Percentiles rank a stretch among this genome's conserved stretches.
phyloP scores from a whole-genome alignment of 2,888 invertebrate genomes.

The Mantis religiosa region DNA sequence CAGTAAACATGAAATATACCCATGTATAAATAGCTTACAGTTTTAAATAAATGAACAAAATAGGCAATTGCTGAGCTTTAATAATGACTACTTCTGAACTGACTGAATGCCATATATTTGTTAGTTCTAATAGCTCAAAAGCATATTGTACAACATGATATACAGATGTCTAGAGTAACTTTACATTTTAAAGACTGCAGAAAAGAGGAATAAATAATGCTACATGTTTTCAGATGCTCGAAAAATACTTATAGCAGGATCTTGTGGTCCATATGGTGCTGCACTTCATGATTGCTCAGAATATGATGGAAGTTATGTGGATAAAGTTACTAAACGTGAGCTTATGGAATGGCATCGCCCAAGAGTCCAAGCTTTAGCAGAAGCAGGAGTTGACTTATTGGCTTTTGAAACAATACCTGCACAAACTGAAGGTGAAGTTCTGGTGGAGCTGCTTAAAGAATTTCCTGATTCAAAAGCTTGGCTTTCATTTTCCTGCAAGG shows the following conservation, averaged over 20 bases:
- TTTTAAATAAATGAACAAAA: too few relatives aligned
- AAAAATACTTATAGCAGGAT: slow-evolving; percentile 71
- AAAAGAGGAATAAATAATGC: not conserved
- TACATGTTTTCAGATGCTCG: not conserved
- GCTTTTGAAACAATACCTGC: slow-evolving; percentile 93
- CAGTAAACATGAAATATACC: too few relatives aligned
- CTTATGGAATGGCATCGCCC: slow-evolving; percentile 83
- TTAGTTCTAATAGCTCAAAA: too few relatives aligned
- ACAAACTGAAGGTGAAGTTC: slow-evolving; percentile 73
- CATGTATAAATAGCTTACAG: too few relatives aligned
- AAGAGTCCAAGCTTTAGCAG: slow-evolving; percentile 71
- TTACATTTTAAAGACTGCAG: not conserved
- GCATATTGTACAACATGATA: too few relatives aligned
- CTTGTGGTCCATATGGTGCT: slow-evolving; percentile 91
- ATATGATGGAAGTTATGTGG: slow-evolving; percentile 81
- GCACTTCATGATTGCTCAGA: slow-evolving; percentile 87
- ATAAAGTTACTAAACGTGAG: slow-evolving; percentile 54
- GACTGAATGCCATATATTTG: too few relatives aligned
- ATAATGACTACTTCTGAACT: too few relatives aligned
- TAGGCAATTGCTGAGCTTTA: too few relatives aligned
- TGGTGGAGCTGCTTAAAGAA: slow-evolving; percentile 73
- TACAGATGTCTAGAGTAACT: too few relatives aligned
- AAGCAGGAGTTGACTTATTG: slow-evolving; percentile 77
- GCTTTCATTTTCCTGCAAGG: slow-evolving; percentile 85
- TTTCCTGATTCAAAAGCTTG: slow-evolving; percentile 78